Evolutionary conservation across 2,797 vertebrate species (phyloP).

Genomic region (Sternotherus odoratus): DNA sequence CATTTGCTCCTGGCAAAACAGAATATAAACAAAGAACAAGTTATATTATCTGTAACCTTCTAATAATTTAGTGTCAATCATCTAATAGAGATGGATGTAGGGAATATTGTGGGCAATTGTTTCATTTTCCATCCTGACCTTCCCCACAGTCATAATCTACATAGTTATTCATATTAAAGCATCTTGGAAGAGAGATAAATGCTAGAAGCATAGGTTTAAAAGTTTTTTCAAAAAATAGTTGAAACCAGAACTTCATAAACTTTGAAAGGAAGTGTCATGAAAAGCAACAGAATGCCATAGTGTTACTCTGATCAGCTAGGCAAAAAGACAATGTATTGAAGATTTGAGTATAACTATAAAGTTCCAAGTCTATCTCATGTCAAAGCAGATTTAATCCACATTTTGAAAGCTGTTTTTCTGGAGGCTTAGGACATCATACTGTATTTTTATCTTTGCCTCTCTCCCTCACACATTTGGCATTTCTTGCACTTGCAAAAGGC

Average conservation of each 20-base stretch:
- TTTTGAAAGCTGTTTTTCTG: conserved; percentile 7
- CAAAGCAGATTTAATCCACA: background rate
- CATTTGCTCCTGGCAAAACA: background rate
- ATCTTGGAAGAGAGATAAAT: background rate
- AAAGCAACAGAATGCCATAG: background rate
- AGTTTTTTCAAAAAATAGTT: background rate
- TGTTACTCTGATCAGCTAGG: background rate
- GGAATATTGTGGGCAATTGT: background rate
- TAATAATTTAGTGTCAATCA: background rate
- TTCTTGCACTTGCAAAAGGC: background rate
- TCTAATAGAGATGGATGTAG: background rate
- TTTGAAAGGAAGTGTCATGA: background rate
- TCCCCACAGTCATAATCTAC: background rate
- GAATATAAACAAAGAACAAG: background rate
- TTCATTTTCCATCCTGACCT: background rate
- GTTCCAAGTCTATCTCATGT: background rate
- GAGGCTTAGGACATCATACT: background rate
- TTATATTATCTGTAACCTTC: background rate
- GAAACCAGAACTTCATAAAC: background rate
- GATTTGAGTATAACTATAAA: background rate
- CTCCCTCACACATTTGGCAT: background rate
- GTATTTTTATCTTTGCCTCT: background rate
- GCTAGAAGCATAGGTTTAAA: background rate
- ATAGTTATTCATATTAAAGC: background rate
- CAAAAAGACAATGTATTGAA: background rate